phyloP scores from a whole-genome alignment of 2,113 vertebrate species.

The Phainopepla nitens region DNA sequence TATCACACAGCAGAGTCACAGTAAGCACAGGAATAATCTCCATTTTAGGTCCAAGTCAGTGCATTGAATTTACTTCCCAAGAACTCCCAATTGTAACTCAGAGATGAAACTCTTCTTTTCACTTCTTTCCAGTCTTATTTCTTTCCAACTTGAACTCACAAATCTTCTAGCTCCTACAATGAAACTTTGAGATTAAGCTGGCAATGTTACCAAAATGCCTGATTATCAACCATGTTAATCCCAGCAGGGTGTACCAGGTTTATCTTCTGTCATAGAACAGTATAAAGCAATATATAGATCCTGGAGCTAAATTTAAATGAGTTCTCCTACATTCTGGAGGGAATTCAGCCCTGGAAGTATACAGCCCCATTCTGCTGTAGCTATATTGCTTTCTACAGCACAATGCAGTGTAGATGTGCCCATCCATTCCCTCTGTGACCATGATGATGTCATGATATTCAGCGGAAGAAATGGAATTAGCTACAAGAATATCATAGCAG shows the following conservation, averaged over 20 bases:
- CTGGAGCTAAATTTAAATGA: slow-evolving; percentile 3
- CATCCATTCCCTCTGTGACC: not conserved
- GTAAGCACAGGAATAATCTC: not conserved
- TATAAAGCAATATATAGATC: not conserved
- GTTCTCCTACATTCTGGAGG: not conserved
- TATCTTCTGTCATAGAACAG: not conserved
- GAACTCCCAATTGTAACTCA: not conserved
- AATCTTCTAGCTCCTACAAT: not conserved
- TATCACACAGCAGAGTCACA: not conserved
- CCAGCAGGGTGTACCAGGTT: not conserved
- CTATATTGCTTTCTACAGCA: not conserved
- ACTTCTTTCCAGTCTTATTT: not conserved
- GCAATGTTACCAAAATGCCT: not conserved
- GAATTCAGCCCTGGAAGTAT: not conserved
- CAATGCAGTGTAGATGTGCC: not conserved
- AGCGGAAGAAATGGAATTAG: not conserved
- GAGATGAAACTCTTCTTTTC: not conserved
- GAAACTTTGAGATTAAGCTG: not conserved
- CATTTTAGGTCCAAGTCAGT: not conserved
- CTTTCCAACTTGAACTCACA: not conserved
- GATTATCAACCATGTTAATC: not conserved
- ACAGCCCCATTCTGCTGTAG: not conserved
- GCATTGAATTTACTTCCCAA: not conserved
- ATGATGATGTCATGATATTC: not conserved
- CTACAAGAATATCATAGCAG: not conserved